Evolutionary conservation across 2,797 vertebrate genomes (phyloP), one percentile per base, ranked within the genome.

Genomic region (Diplodus sargus): DNA sequence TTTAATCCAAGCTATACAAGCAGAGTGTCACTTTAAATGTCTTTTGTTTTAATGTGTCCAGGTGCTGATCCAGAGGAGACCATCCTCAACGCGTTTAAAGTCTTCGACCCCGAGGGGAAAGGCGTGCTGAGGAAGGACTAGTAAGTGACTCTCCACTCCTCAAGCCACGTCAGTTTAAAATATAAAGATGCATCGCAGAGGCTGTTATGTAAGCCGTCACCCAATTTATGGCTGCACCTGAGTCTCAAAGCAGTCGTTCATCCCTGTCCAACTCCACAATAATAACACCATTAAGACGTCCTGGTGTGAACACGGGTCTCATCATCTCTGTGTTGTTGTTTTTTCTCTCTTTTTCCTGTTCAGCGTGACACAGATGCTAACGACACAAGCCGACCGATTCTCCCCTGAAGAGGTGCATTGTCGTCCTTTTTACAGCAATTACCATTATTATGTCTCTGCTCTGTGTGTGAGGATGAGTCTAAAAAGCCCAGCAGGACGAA

Each of bases 31-130:
- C 34, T 70, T 39, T 30, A 4, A 66, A 51, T 18, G 1, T 52
- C 17, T 65, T 65, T 65, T 51, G 11, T 64, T 76, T 74, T 52
- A 16, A 65, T 78, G 39, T 28, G 2, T 61, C 0, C 85, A 99
- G 98, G 98, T 51, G 97, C 98, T 0, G 98, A 99, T 85, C 97
- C 97, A 0, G 97, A 99, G 86, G 97, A 99, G 87, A 98, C 97
- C 8, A 98, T 99, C 90, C 96, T 99, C 79, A 98, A 97, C 0
- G 97, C 97, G 0, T 99, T 99, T 91, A 99, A 99, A 94, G 97
- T 99, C 84, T 99, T 99, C 14, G 98, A 99, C 89, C 97, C 97
- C 0, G 97, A 99, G 74, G 96, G 96, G 20, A 98, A 97, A 89
- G 98, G 98, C 4, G 92, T 96, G 61, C 94, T 99, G 80, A 97